A percentile compares a stretch with the other conserved stretches of the same genome.
Conservation (phyloP, 2,888 invertebrate genomes). For the Drosophila suboccidentalis region DNA sequence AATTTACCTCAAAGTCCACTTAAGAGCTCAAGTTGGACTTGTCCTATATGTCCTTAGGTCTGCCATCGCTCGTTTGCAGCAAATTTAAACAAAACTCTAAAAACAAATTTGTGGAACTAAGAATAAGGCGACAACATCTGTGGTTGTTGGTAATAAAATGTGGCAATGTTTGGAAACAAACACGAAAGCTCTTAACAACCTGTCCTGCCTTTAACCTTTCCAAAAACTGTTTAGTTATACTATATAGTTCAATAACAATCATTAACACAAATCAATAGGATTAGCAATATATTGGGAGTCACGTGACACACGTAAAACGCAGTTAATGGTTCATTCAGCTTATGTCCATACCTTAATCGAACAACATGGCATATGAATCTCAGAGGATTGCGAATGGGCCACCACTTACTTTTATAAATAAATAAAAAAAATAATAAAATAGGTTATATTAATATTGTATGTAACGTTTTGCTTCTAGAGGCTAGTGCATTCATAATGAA, state of each 20-base stretch:
- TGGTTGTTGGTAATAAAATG: constrained; percentile 47
- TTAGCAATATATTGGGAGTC: constrained; percentile 58
- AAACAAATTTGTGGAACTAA: constrained; percentile 45
- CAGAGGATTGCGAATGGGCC: too few species aligned
- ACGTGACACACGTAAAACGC: constrained; percentile 1
- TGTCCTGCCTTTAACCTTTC: constrained; percentile 13
- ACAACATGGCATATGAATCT: neutral
- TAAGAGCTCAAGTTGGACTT: constrained; percentile 53
- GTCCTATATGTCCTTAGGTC: constrained; percentile 31
- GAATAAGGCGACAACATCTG: constrained; percentile 17
- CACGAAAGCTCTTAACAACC: neutral
- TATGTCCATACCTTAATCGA: neutral
- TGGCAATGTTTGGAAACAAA: constrained; percentile 22
- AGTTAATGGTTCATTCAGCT: neutral
- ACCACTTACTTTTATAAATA: too few species aligned
- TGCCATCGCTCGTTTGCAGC: constrained; percentile 28
- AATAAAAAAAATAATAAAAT: too few species aligned
- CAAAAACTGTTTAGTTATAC: constrained; percentile 45
- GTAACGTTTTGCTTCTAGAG: too few species aligned
- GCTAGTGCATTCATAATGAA: too few species aligned
- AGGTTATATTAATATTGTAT: too few species aligned
- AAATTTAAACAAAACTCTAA: constrained; percentile 66
- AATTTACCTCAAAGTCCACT: constrained; percentile 68
- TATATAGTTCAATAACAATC: constrained; percentile 71
- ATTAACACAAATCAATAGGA: constrained; percentile 74